Base-by-base conservation (phyloP, 1,140 invertebrate genomes). In the Monochamus saltuarius region DNA sequence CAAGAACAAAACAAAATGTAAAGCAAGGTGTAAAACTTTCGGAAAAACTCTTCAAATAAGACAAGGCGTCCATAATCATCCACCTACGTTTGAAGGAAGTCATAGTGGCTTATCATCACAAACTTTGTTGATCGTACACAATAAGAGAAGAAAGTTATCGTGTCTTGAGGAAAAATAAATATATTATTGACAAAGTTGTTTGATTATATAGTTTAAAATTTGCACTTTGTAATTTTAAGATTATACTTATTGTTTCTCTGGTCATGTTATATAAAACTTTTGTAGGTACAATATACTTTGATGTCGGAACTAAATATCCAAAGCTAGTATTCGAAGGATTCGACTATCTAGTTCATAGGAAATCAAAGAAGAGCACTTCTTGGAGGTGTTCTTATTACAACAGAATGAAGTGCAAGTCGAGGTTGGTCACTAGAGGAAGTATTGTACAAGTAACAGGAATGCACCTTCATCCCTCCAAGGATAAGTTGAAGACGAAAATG, bases 211-310 rank as follows among this genome's bases (percentile, higher is more conserved):
- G 6, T 29, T 3, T 29, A 29, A 29, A 29, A 29, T 29, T 29
- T n/a, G n/a, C n/a, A n/a, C n/a, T n/a, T n/a, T n/a, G n/a, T n/a
- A n/a, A 29, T 29, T 29, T 29, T 29, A 29, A 29, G 22, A 29
- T 29, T 29, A 29, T 3, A 3, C 4, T 46, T 47, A 16, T 17
- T 17, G 11, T 8, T 47, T 47, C 4, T 4, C 7, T 47, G 13
- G 7, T 10, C 17, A 22, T 19, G 14, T 47, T n/a, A 22, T 7
- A 16, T 8, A 22, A 19, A 8, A 35, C 40, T 13, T 59, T 62
- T 63, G 43, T 43, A 68, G 66, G 61, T 16, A 36, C 49, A 1
- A 50, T 65, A 10, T 68, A 68, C 47, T 65, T 65, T 49, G 56
- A 62, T 22, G 40, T 52, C 6, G 63, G 63, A 36, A 54, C 50